Base-by-base conservation (phyloP, 2,888 invertebrate genomes). In the Dicyrtoma fusca region DNA sequence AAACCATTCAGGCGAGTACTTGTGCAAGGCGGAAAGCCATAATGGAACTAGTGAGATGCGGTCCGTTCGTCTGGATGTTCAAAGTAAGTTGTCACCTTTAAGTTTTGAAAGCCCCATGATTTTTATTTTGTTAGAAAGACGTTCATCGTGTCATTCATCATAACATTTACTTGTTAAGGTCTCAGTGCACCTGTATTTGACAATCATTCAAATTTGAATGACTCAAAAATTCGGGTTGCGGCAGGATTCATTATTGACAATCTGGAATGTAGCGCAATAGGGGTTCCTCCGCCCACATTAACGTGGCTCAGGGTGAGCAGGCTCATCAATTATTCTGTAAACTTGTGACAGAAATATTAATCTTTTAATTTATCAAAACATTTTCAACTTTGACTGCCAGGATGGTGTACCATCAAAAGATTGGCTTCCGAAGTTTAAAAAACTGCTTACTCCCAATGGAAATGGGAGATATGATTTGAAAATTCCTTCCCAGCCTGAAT, bases 241-340 rank as follows among this genome's bases (percentile, higher is more conserved):
- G 59, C 64, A 42, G 78, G 80, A 21, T 75, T 76, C 3, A 25
- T 69, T 10, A 74, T 73, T 63, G 42, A 66, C 10, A 49, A 74
- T 6, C 75, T 82, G 0, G 57, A 68, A 8, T 82, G 82, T 74
- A 81, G 81, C 42, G 82, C 83, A 13, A 74, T 73, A 4, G 85
- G 85, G 5, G 69, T 72, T 8, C 82, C 82, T 0, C 55, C 49
- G 25, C 82, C 82, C 11, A 45, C 47, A 2, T 71, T 82, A 11
- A 70, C 49, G 17, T 82, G 82, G 82, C 75, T 77, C 26, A 76
- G 69, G 74, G 81, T 80, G 68, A 68, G n/a, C n/a, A n/a, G n/a
- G n/a, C n/a, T n/a, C n/a, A n/a, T n/a, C n/a, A n/a, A n/a, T n/a
- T n/a, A n/a, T n/a, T n/a, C n/a, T n/a, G n/a, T n/a, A n/a, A n/a